A percentile compares a stretch with the other conserved stretches of the same genome.
Evolutionary conservation across 2,888 invertebrate genomes (phyloP).

Genomic region (Drosophila acutilabella): DNA sequence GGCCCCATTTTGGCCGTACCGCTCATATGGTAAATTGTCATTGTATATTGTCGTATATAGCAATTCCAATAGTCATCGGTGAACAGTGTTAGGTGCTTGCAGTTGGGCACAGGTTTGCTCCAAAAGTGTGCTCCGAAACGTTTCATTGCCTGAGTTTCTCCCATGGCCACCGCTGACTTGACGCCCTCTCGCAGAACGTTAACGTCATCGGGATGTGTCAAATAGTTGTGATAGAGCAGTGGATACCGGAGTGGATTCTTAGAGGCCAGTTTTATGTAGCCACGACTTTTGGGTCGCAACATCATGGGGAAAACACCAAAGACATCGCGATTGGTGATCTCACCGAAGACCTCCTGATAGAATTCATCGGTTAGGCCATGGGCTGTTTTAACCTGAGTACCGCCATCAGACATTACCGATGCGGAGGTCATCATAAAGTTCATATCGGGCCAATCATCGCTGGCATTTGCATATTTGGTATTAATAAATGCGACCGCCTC

Average conservation of each 20-base stretch:
- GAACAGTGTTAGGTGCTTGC: conserved; percentile 90
- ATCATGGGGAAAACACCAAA: conserved; percentile 95
- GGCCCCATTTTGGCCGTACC: conserved; percentile 95
- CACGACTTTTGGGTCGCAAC: conserved; percentile 94
- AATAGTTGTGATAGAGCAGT: conserved; percentile 95
- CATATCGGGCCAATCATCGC: conserved; percentile 96
- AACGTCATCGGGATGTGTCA: conserved; percentile 94
- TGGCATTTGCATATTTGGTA: conserved; percentile 94
- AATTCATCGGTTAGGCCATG: conserved; percentile 93
- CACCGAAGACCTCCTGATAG: conserved; percentile 90
- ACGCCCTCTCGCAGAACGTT: conserved; percentile 93
- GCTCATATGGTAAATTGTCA: conserved; percentile 95
- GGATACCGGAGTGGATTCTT: conserved; percentile 92
- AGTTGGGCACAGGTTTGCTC: conserved; percentile 91
- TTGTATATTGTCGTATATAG: conserved; percentile 92
- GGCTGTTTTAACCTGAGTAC: conserved; percentile 91
- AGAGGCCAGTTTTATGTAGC: conserved; percentile 90
- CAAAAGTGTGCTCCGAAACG: conserved; percentile 92
- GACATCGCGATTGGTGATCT: conserved; percentile 90
- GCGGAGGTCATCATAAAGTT: conserved; percentile 95
- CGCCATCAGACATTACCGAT: conserved; percentile 93
- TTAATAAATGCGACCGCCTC: conserved; percentile 95
- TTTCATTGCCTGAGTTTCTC: conserved; percentile 91
- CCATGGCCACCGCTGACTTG: conserved; percentile 93
- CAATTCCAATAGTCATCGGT: conserved; percentile 96